These are phyloP conservation scores for Rhimphoctona megacephalus DNA, from an alignment of 2,888 invertebrate species.

Conservation along the genomic window DNA sequence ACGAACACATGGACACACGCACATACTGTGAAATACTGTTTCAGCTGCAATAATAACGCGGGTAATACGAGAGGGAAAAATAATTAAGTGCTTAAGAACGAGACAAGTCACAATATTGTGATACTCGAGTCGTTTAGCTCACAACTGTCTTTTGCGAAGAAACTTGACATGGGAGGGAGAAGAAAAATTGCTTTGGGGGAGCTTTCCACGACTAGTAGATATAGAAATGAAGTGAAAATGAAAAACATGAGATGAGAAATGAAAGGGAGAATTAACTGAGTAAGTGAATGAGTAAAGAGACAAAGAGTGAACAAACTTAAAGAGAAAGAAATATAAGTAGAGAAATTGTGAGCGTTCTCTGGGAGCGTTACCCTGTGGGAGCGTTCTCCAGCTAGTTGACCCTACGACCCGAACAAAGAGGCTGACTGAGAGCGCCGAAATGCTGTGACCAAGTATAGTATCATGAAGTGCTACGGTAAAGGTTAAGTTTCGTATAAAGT, in stretches of 20 bases:
- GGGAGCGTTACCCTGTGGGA: not conserved
- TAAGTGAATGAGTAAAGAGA: conserved; percentile 34
- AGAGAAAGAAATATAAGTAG: conserved; percentile 15
- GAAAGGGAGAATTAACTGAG: conserved; percentile 26
- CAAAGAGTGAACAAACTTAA: conserved; percentile 32
- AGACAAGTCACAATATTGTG: conserved; percentile 72
- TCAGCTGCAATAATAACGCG: conserved; percentile 51
- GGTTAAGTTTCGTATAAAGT: conserved; percentile 30
- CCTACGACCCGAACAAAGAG: conserved; percentile 73
- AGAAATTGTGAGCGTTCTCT: conserved; percentile 30
- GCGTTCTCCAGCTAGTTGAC: conserved; percentile 75
- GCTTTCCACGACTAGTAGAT: not conserved
- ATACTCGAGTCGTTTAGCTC: conserved; percentile 68
- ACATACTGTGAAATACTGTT: not conserved
- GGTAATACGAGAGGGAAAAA: conserved; percentile 73
- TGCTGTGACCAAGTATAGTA: conserved; percentile 69
- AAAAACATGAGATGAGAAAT: conserved; percentile 34
- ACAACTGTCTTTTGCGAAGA: conserved; percentile 57
- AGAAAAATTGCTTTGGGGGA: conserved; percentile 34
- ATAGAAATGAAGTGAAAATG: conserved; percentile 23
- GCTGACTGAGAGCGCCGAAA: conserved; percentile 66
- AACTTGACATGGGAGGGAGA: conserved; percentile 50
- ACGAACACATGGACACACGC: not conserved
- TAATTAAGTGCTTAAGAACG: conserved; percentile 77
- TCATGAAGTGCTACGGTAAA: not conserved